A percentile compares a stretch with the other conserved stretches of the same genome.
Conservation (phyloP, 2,113 vertebrate species). For the Steatornis caripensis region DNA sequence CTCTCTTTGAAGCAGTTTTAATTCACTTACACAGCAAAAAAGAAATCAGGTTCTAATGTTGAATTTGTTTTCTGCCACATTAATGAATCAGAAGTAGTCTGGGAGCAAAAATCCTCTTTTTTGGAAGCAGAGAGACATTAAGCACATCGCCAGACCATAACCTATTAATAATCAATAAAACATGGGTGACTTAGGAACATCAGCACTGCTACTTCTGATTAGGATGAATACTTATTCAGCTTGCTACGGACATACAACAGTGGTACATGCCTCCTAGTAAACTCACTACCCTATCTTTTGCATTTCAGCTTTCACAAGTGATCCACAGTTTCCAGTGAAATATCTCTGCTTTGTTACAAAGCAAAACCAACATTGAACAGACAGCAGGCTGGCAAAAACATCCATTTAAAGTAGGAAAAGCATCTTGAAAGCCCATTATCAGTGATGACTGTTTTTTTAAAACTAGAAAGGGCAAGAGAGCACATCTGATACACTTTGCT, state of each 20-base stretch:
- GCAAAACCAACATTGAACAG: background rate
- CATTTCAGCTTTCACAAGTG: background rate
- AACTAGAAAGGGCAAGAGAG: background rate
- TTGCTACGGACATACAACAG: rapidly evolving
- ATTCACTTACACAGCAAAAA: background rate
- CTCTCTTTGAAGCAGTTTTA: background rate
- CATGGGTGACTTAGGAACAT: background rate
- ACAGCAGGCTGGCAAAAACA: background rate
- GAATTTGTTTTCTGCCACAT: background rate
- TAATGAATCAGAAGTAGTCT: background rate
- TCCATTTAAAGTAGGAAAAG: background rate
- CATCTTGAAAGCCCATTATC: background rate
- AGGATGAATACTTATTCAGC: background rate
- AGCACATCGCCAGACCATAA: background rate
- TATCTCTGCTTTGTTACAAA: background rate
- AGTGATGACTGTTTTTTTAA: background rate
- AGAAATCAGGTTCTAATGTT: background rate
- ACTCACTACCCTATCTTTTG: background rate
- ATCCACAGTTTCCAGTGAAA: background rate
- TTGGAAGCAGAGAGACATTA: background rate
- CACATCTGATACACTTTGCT: background rate
- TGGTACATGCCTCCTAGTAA: background rate
- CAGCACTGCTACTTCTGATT: background rate
- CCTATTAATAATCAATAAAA: background rate
- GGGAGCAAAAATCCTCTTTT: background rate